phyloP scores from a whole-genome alignment of 2,113 vertebrate species.

The Bothrops jararaca region DNA sequence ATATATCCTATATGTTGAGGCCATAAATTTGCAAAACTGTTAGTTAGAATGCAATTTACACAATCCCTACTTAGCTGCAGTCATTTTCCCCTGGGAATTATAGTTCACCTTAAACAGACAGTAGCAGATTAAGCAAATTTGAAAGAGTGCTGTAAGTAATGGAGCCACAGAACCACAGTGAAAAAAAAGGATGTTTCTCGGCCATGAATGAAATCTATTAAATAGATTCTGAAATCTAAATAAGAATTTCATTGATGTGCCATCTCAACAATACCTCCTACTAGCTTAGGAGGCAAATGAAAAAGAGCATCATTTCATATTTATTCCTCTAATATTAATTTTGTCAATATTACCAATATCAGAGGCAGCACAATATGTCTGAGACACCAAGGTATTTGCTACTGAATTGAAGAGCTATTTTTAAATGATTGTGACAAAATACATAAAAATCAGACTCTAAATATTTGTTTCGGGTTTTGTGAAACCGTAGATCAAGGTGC shows the following conservation, averaged over 20 bases:
- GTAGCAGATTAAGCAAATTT: not conserved
- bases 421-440: conserved; percentile 23
- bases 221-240: not conserved
- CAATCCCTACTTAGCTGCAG: not conserved
- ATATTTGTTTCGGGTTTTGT: not conserved
- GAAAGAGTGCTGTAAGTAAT: not conserved
- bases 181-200: not conserved
- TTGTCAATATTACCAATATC: not conserved
- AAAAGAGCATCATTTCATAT: not conserved
- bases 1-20: not conserved
- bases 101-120: not conserved
- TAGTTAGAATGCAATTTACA: not conserved
- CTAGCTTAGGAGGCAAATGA: not conserved
- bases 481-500: not conserved
- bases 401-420: conserved; percentile 27
- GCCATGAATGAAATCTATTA: not conserved
- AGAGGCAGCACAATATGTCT: not conserved
- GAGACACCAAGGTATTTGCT: accelerated
- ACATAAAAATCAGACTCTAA: conserved; percentile 32
- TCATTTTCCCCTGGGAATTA: not conserved
- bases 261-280: not conserved
- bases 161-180: not conserved
- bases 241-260: not conserved
- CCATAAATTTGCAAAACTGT: not conserved
- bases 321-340: not conserved